Base-by-base conservation (phyloP, 2,113 vertebrate species). In the Lepisosteus osseus region DNA sequence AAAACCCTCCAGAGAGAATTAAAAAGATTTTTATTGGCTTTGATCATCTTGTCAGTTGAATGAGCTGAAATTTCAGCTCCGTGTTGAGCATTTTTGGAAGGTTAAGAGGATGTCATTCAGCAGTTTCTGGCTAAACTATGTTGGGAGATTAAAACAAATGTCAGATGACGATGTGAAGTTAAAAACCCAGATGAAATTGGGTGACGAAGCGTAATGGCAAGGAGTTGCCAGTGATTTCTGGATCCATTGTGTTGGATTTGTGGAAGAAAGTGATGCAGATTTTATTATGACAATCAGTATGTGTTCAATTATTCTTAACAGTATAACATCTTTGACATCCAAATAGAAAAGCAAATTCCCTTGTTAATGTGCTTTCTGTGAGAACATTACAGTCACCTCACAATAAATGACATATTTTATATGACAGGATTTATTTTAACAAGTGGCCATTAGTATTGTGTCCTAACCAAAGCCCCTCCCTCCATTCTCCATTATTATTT, bases 211-310 rank as follows among this genome's bases (percentile, higher is more conserved):
- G 47, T 72, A 71, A 68, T 65, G 73, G 76, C 44, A 69, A 42
- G 47, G 29, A 14, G 13, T 45, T 17, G 7, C 63, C 65, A 54
- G 67, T 61, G n/a, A 17, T 29, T 40, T 9, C 43, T 41, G 40
- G 3, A 54, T 51, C 76, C 72, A 81, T 82, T 73, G 79, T 83
- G 70, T 29, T 40, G 65, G 61, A 15, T 42, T 77, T 83, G 66
- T 67, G 76, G 77, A 62, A 66, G 56, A 43, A 17, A 47, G 7
- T 59, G 61, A 85, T 86, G 82, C 80, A 81, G 73, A 51, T 84
- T 86, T 78, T 65, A 61, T 71, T 69, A 40, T 45, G 71, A 78
- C 54, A 65, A 82, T 84, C 80, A 80, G 78, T 78, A 77, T 76
- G 65, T 69, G 72, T 73, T 73, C 72, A 71, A 62, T 65, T 51